A percentile compares a stretch with the other conserved stretches of the same genome.
Conservation (phyloP, 2,113 vertebrate species). For the Rynchops niger region DNA sequence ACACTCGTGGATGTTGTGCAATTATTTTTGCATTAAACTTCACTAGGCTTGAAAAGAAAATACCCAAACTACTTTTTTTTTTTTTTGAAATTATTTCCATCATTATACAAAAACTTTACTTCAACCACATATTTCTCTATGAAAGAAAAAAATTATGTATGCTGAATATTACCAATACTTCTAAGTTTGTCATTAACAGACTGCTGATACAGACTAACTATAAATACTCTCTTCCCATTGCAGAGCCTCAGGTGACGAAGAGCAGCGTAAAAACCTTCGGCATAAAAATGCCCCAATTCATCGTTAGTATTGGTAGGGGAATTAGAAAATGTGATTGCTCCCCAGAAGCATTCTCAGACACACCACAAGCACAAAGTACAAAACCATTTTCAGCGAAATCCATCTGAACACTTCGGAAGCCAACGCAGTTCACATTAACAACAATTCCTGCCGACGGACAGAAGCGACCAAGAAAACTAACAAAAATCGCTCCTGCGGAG, state of each 20-base stretch:
- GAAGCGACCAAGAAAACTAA: background rate
- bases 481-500: background rate
- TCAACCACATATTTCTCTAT: background rate
- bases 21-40: background rate
- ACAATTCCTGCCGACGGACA: background rate
- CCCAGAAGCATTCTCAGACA: background rate
- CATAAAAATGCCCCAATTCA: background rate
- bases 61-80: background rate
- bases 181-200: background rate
- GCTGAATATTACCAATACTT: background rate
- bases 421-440: background rate
- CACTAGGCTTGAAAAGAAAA: background rate
- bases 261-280: background rate
- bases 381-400: background rate
- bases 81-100: background rate
- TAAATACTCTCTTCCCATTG: background rate
- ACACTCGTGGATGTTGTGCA: fast-evolving
- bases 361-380: background rate
- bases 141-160: background rate
- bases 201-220: background rate
- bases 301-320: background rate
- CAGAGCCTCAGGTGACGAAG: background rate
- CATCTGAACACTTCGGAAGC: background rate
- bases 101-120: background rate
- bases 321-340: background rate